These are phyloP conservation scores for Tuta absoluta DNA, from an alignment of 2,888 invertebrate genomes.

Conservation along the genomic window DNA sequence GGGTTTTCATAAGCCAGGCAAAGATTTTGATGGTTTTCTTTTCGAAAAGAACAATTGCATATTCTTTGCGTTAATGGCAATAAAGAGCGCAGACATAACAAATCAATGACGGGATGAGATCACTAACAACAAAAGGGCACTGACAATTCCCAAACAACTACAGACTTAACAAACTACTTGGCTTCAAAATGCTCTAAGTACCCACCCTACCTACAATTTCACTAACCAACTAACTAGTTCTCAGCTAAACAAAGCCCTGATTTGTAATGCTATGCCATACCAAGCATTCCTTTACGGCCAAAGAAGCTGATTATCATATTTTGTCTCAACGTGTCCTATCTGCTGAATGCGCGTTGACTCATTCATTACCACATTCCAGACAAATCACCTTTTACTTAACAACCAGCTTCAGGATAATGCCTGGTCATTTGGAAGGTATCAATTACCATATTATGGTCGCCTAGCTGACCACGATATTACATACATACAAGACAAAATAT, in stretches of 20 bases:
- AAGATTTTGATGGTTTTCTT: neutral
- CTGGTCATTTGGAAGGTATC: conserved; percentile 28
- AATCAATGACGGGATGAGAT: too few relatives aligned
- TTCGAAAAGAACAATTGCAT: neutral
- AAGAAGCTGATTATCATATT: conserved; percentile 19
- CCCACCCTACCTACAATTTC: neutral
- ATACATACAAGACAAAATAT: too few relatives aligned
- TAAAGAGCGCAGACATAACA: too few relatives aligned
- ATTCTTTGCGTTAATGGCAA: too few relatives aligned
- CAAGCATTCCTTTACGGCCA: neutral
- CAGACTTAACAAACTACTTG: too few relatives aligned
- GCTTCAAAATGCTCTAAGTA: neutral
- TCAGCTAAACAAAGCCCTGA: conserved; percentile 7
- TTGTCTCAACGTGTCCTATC: conserved; percentile 19
- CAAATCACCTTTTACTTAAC: conserved; percentile 27
- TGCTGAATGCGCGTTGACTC: conserved; percentile 21
- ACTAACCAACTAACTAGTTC: neutral
- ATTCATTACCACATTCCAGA: conserved; percentile 23
- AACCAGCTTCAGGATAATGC: conserved; percentile 13
- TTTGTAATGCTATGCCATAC: neutral
- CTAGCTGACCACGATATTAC: neutral
- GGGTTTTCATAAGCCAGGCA: neutral
- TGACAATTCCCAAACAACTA: too few relatives aligned
- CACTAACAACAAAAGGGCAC: too few relatives aligned
- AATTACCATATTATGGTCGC: conserved; percentile 27